Percentiles rank a stretch among this genome's conserved stretches.
Conservation (phyloP, 2,888 invertebrate species). For the Ariolimax columbianus region DNA sequence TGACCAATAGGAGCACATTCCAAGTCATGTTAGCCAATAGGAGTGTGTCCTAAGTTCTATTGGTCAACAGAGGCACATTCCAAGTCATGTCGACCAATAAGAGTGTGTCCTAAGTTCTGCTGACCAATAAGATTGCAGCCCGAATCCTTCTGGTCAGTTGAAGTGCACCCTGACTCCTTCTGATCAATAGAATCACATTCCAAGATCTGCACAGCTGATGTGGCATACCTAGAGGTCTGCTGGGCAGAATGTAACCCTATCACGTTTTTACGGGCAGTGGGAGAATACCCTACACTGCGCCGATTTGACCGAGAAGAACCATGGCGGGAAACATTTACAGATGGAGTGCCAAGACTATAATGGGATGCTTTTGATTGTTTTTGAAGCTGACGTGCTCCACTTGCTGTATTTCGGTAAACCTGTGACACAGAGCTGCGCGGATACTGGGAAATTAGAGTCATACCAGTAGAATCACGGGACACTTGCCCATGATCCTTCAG, state of each 20-base stretch:
- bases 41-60: too few relatives aligned
- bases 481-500: neutral
- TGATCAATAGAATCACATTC: too few relatives aligned
- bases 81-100: too few relatives aligned
- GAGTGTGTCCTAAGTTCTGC: too few relatives aligned
- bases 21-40: too few relatives aligned
- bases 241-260: neutral
- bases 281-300: neutral
- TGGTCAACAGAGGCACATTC: too few relatives aligned
- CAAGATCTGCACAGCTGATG: neutral
- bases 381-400: neutral
- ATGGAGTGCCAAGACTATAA: neutral
- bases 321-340: neutral
- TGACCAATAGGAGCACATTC: neutral
- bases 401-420: neutral
- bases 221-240: neutral
- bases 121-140: too few relatives aligned
- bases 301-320: constrained; percentile 5
- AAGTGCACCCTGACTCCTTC: too few relatives aligned
- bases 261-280: neutral
- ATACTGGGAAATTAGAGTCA: neutral
- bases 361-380: neutral
- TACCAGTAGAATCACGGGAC: constrained; percentile 1
- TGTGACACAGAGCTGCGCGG: neutral
- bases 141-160: too few relatives aligned